phyloP scores from a whole-genome alignment of 2,797 vertebrate species.

The Synanceia verrucosa region DNA sequence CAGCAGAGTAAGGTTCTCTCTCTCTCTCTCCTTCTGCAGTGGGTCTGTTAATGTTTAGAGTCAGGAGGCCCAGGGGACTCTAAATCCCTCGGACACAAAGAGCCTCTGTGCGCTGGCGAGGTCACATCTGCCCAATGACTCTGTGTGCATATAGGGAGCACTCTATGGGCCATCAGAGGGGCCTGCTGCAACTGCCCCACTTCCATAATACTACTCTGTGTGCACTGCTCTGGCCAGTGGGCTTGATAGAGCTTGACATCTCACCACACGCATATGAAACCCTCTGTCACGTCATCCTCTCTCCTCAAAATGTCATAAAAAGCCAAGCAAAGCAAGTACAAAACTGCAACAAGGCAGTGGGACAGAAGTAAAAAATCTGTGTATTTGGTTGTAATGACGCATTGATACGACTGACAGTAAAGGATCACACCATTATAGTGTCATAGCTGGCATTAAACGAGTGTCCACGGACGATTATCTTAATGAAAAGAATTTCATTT shows the following conservation, averaged over 20 bases:
- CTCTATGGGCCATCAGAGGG: constrained; percentile 73
- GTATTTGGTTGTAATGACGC: constrained; percentile 52
- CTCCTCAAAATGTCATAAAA: constrained; percentile 45
- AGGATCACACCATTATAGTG: constrained; percentile 56
- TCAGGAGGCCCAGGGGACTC: constrained; percentile 81
- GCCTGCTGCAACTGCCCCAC: constrained; percentile 72
- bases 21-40: constrained; percentile 73
- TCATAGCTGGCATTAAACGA: constrained; percentile 35
- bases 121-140: constrained; percentile 86
- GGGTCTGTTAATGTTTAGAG: constrained; percentile 86
- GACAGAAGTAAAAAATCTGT: constrained; percentile 50
- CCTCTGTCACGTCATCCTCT: constrained; percentile 64
- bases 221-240: constrained; percentile 61
- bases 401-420: constrained; percentile 47
- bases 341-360: constrained; percentile 4
- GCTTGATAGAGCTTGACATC: constrained; percentile 65
- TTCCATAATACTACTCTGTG: constrained; percentile 73
- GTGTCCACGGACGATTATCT: constrained; percentile 53
- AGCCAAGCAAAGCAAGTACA: background rate
- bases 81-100: constrained; percentile 85
- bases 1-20: constrained; percentile 72
- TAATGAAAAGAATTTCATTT: constrained; percentile 66
- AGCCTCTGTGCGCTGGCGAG: constrained; percentile 83
- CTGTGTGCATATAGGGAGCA: constrained; percentile 78
- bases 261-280: constrained; percentile 62